These are phyloP conservation scores for Cyprinodon brontotheroides DNA, from an alignment of 2,113 vertebrate species.

Conservation along the genomic window DNA sequence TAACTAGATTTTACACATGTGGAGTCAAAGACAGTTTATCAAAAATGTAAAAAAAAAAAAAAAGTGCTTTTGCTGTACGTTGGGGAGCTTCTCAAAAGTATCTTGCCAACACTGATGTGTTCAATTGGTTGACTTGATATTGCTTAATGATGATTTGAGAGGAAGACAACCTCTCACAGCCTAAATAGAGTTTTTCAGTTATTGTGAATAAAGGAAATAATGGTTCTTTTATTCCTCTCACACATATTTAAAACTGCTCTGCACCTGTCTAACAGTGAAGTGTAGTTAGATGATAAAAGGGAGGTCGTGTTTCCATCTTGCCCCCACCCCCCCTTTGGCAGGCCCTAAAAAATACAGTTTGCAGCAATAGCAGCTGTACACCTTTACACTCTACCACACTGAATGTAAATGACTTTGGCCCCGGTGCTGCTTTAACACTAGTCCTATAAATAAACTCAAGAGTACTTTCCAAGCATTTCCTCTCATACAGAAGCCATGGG, in stretches of 20 bases:
- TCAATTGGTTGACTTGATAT: no score
- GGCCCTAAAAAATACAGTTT: constrained; percentile 45
- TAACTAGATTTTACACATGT: no score
- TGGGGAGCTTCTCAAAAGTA: no score
- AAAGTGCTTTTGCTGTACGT: no score
- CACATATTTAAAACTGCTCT: constrained; percentile 44
- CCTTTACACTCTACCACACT: constrained; percentile 59
- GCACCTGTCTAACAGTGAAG: constrained; percentile 46
- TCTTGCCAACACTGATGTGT: no score
- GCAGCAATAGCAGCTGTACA: constrained; percentile 53
- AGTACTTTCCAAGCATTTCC: constrained; percentile 46
- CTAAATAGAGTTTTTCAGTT: constrained; percentile 36
- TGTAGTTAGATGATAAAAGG: constrained; percentile 46
- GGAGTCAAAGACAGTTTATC: no score
- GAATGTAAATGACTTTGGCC: constrained; percentile 65
- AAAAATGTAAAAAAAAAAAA: no score
- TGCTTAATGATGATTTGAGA: neutral
- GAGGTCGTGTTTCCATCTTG: constrained; percentile 5
- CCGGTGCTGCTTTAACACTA: constrained; percentile 38
- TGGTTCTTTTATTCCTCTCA: constrained; percentile 43
- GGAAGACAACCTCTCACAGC: constrained; percentile 4
- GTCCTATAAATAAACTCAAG: constrained; percentile 68
- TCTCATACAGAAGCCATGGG: constrained; percentile 25
- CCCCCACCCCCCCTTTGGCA: constrained; percentile 44
- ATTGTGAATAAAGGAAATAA: constrained; percentile 21